Conservation (phyloP, 2,113 vertebrate genomes). For the Anolis carolinensis region DNA sequence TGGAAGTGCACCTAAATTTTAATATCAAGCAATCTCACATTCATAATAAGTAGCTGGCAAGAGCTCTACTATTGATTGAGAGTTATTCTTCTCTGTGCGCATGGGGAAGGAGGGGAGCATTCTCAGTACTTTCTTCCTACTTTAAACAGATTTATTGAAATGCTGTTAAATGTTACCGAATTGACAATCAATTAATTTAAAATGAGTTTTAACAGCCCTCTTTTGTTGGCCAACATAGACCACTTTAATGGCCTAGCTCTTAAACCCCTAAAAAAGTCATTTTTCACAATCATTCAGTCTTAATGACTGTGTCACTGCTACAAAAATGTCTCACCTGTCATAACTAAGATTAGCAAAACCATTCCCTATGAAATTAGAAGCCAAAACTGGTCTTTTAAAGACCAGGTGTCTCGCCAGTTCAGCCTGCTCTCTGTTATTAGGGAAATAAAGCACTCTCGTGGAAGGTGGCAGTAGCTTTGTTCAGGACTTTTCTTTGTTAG, state of each 20-base stretch:
- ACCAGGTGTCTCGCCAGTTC: constrained; percentile 9
- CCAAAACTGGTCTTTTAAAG: constrained; percentile 9
- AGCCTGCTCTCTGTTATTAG: background rate
- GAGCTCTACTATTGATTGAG: constrained; percentile 50
- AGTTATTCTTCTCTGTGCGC: constrained; percentile 25
- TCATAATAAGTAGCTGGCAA: constrained; percentile 61
- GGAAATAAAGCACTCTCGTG: background rate
- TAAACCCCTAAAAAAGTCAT: constrained; percentile 46
- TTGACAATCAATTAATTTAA: constrained; percentile 65
- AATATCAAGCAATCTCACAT: constrained; percentile 50
- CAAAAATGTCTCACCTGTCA: constrained; percentile 37
- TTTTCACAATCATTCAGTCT: constrained; percentile 36
- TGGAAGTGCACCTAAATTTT: constrained; percentile 63
- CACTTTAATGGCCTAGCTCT: constrained; percentile 40
- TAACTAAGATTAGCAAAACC: constrained; percentile 9
- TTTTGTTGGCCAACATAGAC: constrained; percentile 31
- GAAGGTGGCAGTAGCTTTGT: background rate
- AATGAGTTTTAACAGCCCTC: constrained; percentile 54
- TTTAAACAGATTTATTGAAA: constrained; percentile 56
- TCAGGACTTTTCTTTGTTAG: background rate
- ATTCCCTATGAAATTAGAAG: constrained; percentile 15
- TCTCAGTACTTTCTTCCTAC: constrained; percentile 24
- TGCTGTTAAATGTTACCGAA: constrained; percentile 55
- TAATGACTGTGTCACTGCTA: constrained; percentile 12
- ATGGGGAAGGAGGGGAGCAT: constrained; percentile 7